Evolutionary conservation across 2,888 invertebrate species (phyloP), one percentile per base, ranked within the genome.

Genomic region (Slavum lentiscoides): DNA sequence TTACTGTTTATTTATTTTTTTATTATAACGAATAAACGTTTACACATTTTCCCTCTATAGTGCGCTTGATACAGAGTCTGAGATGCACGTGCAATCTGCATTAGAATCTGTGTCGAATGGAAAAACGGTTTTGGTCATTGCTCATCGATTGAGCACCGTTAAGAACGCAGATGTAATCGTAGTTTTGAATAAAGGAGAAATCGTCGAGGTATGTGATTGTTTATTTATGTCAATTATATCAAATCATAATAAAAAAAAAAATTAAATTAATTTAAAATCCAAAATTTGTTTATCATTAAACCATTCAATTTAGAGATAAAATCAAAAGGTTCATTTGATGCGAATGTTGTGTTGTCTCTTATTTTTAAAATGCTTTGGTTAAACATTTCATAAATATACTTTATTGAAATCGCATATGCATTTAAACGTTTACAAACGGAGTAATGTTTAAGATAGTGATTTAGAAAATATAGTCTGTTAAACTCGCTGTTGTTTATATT

Each of bases 91-190:
- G 0, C 96, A 97, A 85, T 91, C 91, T 64, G 96, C 98, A 0
- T 86, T 98, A 70, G 97, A 97, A 85, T 90, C 90, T 15, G 95
- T 93, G 0, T 91, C 93, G 9, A 90, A 91, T 84, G 94, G 95
- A 2, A 89, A 96, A 82, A 98, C 98, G 0, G 96, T 96, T 0
- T 87, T 98, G n/a, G 92, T 98, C 1, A 97, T 98, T 84, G 98
- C 98, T 5, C 98, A 98, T 86, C 89, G 98, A 43, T 88, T 98
- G 81, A 96, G 96, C 58, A 98, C 98, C 0, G 91, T 98, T 82
- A 91, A 92, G 86, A 92, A 94, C 86, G 97, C 97, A 0, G 95
- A 98, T 86, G 85, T 94, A 19, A 98, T 98, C 84, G 95, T 96
- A 43, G 97, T 98, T 5, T 88, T 98, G 69, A 91, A 93, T 84